These are phyloP conservation scores for Leptodactylus fallax DNA, from an alignment of 2,797 vertebrate species.

Conservation along the genomic window DNA sequence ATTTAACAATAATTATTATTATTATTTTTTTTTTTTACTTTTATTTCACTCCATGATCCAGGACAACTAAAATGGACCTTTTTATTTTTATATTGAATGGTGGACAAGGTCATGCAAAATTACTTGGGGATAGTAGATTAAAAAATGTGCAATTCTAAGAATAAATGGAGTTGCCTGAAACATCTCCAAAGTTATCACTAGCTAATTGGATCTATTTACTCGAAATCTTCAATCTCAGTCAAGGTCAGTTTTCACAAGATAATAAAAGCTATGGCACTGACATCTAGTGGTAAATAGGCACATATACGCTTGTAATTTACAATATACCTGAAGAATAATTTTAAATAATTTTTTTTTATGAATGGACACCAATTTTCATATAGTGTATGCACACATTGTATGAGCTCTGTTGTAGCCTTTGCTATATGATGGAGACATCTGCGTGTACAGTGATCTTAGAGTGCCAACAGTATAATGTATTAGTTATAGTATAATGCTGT, in stretches of 20 bases:
- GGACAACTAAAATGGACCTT: not conserved
- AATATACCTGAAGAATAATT: not conserved
- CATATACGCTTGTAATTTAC: conserved; percentile 2
- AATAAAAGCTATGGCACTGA: conserved; percentile 51
- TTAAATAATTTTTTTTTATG: not conserved
- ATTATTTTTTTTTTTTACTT: not conserved
- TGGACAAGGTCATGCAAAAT: conserved; percentile 51
- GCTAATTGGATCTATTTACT: conserved; percentile 59
- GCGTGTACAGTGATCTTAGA: too few species aligned
- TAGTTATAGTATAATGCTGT: too few species aligned
- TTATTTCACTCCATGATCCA: not conserved
- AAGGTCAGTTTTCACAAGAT: conserved; percentile 48
- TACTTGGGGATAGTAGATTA: conserved; percentile 40
- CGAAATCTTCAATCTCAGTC: conserved; percentile 41
- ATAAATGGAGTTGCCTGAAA: conserved; percentile 59
- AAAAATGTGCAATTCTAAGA: conserved; percentile 50
- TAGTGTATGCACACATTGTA: not conserved
- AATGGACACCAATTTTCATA: not conserved
- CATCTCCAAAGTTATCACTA: conserved; percentile 53
- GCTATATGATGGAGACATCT: too few species aligned
- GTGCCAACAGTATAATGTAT: too few species aligned
- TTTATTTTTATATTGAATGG: conserved; percentile 1
- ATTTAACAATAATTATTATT: not conserved
- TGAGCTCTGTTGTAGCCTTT: not conserved
- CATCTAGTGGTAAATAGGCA: conserved; percentile 49